These are phyloP conservation scores for Haliclystus octoradiatus DNA, from an alignment of 30 jellyfish, hydroid and myxozoan genomes.

Conservation along the genomic window DNA sequence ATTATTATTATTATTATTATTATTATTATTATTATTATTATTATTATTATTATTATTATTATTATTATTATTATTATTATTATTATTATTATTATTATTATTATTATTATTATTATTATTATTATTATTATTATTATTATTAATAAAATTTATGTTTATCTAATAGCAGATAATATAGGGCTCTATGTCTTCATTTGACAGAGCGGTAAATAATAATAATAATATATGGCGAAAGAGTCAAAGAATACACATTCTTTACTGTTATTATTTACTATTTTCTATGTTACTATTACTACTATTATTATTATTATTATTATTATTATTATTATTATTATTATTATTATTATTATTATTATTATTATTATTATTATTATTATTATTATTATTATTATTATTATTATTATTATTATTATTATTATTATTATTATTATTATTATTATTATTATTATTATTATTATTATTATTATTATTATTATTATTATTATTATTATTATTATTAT, in stretches of 20 bases:
- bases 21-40: not conserved
- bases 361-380: constrained; percentile 6
- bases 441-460: not conserved
- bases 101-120: not conserved
- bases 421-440: not conserved
- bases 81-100: not conserved
- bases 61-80: not conserved
- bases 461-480: not conserved
- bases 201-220: too few relatives aligned
- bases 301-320: not conserved
- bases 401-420: not conserved
- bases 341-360: constrained; percentile 6
- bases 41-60: not conserved
- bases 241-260: too few relatives aligned
- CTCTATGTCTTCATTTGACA: too few relatives aligned
- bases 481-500: not conserved
- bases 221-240: too few relatives aligned
- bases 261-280: not conserved
- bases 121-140: not conserved
- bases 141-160: not conserved
- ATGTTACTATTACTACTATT: not conserved
- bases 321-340: not conserved
- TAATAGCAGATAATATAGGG: too few relatives aligned
- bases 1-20: not conserved
- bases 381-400: constrained; percentile 1